Evolutionary conservation across 2,797 vertebrate species (phyloP).

Genomic region (Cuniculus paca): DNA sequence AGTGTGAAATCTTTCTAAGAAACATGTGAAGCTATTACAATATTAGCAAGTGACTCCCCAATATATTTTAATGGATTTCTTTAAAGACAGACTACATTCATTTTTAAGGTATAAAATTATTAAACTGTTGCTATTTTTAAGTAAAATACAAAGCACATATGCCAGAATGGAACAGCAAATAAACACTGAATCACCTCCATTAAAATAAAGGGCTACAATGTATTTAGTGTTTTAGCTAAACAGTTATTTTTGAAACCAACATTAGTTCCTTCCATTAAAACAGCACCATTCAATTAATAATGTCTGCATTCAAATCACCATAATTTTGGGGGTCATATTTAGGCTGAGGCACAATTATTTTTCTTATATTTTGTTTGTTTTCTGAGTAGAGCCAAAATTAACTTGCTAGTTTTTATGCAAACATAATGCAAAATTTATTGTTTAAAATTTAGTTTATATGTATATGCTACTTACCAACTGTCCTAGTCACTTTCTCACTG

Average conservation of each 20-base stretch:
- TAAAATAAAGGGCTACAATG: conserved; percentile 21
- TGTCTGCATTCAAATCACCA: not conserved
- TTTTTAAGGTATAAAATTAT: conserved; percentile 32
- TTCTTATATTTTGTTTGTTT: not conserved
- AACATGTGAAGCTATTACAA: not conserved
- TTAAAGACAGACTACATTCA: conserved; percentile 1
- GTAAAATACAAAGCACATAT: not conserved
- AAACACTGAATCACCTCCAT: not conserved
- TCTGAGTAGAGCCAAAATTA: not conserved
- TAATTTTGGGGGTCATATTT: not conserved
- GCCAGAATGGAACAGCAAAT: not conserved
- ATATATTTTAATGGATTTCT: conserved; percentile 14
- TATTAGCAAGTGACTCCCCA: conserved; percentile 47
- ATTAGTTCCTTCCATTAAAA: not conserved
- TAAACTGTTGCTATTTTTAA: not conserved
- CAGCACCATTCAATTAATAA: not conserved
- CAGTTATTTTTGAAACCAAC: not conserved
- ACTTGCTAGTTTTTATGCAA: not conserved
- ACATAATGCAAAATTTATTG: not conserved
- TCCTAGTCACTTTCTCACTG: not conserved
- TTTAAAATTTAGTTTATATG: not conserved
- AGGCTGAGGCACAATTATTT: not conserved
- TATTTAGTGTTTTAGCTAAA: not conserved
- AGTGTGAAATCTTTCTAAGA: conserved; percentile 55
- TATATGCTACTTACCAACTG: not conserved